phyloP scores from a whole-genome alignment of 2,888 invertebrate species.

The Odontomyia ornata region DNA sequence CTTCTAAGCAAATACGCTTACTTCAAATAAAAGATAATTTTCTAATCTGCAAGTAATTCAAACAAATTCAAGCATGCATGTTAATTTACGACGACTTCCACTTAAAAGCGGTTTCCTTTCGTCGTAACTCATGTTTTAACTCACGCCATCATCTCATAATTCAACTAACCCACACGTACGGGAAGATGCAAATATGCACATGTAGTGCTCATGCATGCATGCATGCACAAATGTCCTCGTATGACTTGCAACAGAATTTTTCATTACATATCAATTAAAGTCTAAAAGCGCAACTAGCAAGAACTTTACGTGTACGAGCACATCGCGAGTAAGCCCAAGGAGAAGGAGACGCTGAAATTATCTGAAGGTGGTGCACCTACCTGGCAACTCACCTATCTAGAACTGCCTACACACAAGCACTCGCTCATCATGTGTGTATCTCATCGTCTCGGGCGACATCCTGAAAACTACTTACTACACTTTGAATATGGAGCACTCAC shows the following conservation, averaged over 20 bases:
- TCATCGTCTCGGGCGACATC: slow-evolving; percentile 15
- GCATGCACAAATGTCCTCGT: background rate
- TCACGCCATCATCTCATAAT: slow-evolving; percentile 32
- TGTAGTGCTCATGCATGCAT: slow-evolving; percentile 1
- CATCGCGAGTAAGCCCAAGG: background rate
- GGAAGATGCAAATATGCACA: background rate
- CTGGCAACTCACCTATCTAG: background rate
- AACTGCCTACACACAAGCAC: background rate
- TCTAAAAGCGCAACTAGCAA: slow-evolving; percentile 19
- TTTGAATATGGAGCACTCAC: background rate
- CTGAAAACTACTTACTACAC: background rate
- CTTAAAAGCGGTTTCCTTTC: background rate
- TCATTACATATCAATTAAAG: slow-evolving; percentile 37
- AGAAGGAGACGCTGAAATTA: background rate
- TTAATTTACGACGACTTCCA: too few relatives aligned
- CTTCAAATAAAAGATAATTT: too few relatives aligned
- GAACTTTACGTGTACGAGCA: background rate
- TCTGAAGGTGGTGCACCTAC: background rate
- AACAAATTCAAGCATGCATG: too few relatives aligned
- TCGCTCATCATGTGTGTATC: background rate
- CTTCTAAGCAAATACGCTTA: too few relatives aligned
- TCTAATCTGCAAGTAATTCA: too few relatives aligned
- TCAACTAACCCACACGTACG: background rate
- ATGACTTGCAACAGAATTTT: background rate
- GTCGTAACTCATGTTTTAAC: slow-evolving; percentile 20